Conservation (phyloP, 2,888 invertebrate genomes). For the Choreutis nemorana region DNA sequence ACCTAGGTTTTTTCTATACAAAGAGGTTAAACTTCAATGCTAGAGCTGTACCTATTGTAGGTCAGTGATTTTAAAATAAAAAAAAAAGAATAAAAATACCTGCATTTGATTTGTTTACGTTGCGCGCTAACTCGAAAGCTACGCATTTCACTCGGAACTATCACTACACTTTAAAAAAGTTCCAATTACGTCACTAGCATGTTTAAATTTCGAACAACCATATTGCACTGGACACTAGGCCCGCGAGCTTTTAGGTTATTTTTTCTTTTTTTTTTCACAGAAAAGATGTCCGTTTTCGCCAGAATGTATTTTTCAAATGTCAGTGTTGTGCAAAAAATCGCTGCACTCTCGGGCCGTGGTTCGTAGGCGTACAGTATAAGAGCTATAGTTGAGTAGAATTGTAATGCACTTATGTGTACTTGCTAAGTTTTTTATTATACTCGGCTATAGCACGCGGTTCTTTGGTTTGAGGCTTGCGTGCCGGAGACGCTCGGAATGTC, state of each 20-base stretch:
- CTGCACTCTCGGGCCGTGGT: slow-evolving; percentile 38
- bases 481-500: slow-evolving; percentile 20
- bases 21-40: too few species aligned
- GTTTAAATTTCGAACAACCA: slow-evolving; percentile 9
- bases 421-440: slow-evolving; percentile 64
- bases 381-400: slow-evolving; percentile 50
- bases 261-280: too few species aligned
- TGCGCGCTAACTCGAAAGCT: slow-evolving; percentile 1
- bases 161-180: slow-evolving; percentile 11
- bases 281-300: slow-evolving; percentile 60
- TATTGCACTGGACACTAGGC: too few species aligned
- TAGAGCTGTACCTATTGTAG: too few species aligned
- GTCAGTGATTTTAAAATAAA: too few species aligned
- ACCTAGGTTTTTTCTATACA: too few species aligned
- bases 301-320: slow-evolving; percentile 66
- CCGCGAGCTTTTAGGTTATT: too few species aligned
- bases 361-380: slow-evolving; percentile 54
- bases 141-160: slow-evolving; percentile 7
- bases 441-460: slow-evolving; percentile 53
- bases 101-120: slow-evolving; percentile 5
- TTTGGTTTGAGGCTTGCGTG: slow-evolving; percentile 42
- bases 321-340: slow-evolving; percentile 53
- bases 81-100: slow-evolving; percentile 4
- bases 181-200: slow-evolving; percentile 15
- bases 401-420: slow-evolving; percentile 65